phyloP scores from a whole-genome alignment of 2,888 invertebrate genomes.

The Cantharis lateralis region DNA sequence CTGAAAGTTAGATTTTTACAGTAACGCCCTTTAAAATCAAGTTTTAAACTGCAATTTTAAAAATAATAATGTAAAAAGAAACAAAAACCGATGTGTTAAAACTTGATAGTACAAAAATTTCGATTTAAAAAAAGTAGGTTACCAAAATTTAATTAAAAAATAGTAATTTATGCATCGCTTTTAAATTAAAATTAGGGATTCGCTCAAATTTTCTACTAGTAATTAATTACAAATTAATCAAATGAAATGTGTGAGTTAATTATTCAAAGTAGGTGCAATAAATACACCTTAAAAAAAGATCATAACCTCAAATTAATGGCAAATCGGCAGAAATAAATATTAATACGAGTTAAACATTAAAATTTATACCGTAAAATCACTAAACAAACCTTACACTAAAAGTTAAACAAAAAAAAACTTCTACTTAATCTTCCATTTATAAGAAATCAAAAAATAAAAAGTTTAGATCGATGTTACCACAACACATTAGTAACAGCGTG shows the following conservation, averaged over 20 bases:
- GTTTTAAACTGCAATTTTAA: neutral
- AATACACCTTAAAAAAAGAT: neutral
- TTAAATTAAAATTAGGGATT: neutral
- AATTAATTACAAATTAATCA: neutral
- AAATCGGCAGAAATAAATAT: neutral
- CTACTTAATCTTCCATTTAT: neutral
- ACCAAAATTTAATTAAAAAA: neutral
- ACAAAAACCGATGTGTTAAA: neutral
- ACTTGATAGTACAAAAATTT: neutral
- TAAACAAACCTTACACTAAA: neutral
- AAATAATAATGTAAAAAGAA: neutral
- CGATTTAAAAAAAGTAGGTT: neutral
- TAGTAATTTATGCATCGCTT: neutral
- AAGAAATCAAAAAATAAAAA: neutral
- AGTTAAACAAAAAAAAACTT: neutral
- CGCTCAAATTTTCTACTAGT: neutral
- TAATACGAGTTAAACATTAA: neutral
- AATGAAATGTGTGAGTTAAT: neutral
- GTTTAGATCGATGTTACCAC: neutral
- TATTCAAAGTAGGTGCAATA: neutral
- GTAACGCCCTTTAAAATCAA: neutral
- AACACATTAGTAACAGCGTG: neutral
- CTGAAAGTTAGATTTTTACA: neutral
- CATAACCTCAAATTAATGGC: neutral
- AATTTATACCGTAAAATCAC: neutral